Base-by-base conservation (phyloP, 2,113 vertebrate genomes). In the Cheilinus undulatus region DNA sequence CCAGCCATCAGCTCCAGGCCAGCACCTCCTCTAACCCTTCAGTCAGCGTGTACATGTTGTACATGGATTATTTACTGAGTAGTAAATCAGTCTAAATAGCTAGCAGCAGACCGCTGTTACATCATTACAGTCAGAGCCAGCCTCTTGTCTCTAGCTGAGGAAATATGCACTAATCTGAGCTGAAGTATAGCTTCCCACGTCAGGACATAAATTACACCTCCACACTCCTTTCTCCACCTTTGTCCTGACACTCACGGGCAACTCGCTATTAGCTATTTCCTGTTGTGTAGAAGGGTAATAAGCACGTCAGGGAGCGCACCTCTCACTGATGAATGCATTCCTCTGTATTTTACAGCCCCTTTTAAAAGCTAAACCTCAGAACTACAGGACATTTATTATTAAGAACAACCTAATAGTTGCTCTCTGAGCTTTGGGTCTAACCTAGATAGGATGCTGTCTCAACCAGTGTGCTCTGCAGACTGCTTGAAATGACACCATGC, bases 331-430 rank as follows among this genome's bases (percentile, higher is more conserved):
- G 56, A 70, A 46, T 10, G 5, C 3, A 4, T 22, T 62, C 51
- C 20, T 28, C 7, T 0, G 28, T 69, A 49, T 77, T 65, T 73
- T 48, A 60, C 42, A 45, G 32, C 45, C 26, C 67, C 63, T 27
- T 60, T 46, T 48, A 15, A 17, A 51, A 10, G 7, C 50, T 42
- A 62, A 58, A 45, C 49, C 66, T 67, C 54, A 71, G 51, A 64
- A 66, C 57, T 60, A 46, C 30, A n/a, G 49, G 43, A 24, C 52
- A 83, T 81, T 65, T 60, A 86, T 87, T 88, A 83, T 89, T 86
- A 65, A 87, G 43, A 49, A 27, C 49, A 60, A 52, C 32, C 57
- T 78, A 61, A 75, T 73, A 69, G 76, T 73, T 75, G 50, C 74
- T 74, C 20, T 0, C 61, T 54, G 63, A 20, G 50, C 30, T 84